These are phyloP conservation scores for Leucophenga montana DNA, from an alignment of 2,888 invertebrate species.

Conservation along the genomic window DNA sequence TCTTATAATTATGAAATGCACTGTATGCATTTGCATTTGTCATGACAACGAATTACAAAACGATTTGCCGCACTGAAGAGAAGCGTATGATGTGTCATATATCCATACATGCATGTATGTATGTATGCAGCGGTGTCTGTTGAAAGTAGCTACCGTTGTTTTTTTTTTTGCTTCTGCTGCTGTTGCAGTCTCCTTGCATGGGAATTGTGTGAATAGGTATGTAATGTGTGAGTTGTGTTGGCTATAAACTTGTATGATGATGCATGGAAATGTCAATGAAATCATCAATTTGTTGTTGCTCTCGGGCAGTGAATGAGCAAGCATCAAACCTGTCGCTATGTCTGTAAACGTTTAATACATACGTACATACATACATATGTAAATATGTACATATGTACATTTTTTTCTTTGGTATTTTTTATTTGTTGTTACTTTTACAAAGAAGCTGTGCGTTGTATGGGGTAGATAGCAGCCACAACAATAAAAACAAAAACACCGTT, in stretches of 20 bases:
- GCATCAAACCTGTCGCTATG: no score
- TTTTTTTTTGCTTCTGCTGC: no score
- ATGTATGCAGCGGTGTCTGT: background rate
- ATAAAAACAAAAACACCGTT: background rate
- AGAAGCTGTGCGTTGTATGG: background rate
- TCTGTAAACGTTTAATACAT: no score
- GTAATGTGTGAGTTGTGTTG: background rate
- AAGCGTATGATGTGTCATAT: background rate
- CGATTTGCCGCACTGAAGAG: constrained; percentile 6
- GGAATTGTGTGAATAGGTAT: background rate
- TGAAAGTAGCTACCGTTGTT: no score
- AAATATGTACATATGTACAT: no score
- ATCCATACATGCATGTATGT: background rate
- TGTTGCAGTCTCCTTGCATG: background rate
- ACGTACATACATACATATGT: no score
- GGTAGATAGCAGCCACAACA: background rate
- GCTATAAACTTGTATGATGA: background rate
- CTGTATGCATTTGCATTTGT: constrained; percentile 20
- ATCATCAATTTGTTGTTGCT: constrained; percentile 20
- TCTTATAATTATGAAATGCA: no score
- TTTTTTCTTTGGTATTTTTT: no score
- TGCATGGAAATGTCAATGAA: constrained; percentile 16
- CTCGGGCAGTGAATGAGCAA: background rate
- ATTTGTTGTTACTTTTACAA: no score
- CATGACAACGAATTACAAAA: constrained; percentile 13